Base-by-base conservation (phyloP, 2,888 invertebrate genomes). In the Agrochola lota region DNA sequence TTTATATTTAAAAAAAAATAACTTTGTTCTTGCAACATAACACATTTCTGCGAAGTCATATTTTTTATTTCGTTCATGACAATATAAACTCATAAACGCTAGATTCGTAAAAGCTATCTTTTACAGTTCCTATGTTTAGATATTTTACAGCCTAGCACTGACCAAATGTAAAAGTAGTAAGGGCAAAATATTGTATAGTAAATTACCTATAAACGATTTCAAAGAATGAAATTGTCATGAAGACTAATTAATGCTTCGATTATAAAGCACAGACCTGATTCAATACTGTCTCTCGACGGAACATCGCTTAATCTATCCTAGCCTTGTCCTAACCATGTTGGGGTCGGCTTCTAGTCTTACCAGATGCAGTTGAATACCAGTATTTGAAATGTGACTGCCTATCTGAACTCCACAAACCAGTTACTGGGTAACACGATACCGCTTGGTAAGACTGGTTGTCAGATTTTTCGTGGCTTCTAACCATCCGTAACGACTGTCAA, bases 11-110 rank as follows among this genome's bases (percentile, higher is more conserved):
- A 74, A 52, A 62, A 43, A 75, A 83, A 77, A 86, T 80, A 83
- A 83, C 74, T 74, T 71, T 59, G 79, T 78, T 81, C 83, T 77
- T 80, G 63, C 73, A 71, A 76, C 55, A 59, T 46, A 68, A 59
- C 71, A 84, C 35, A 74, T 71, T 86, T 88, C 87, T 72, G 46
- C 66, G 87, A 87, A 87, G 26, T 75, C 59, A 77, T 87, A 84
- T 67, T 66, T 80, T 85, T 88, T 80, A 87, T 83, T 85, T 85
- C 68, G 74, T 80, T 85, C 85, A 71, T 81, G 85, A 87, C 77
- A 88, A 88, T 88, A 78, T 81, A 62, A 78, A 46, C 17, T 68
- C 71, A 35, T 78, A 78, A 74, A 79, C 59, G 71, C 12, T 72
- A 67, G 57, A 82, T 80, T 73, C n/a, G 55, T 35, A 70, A 70